phyloP scores from a whole-genome alignment of 1,140 invertebrate species.

The Sycophaga agraensis region DNA sequence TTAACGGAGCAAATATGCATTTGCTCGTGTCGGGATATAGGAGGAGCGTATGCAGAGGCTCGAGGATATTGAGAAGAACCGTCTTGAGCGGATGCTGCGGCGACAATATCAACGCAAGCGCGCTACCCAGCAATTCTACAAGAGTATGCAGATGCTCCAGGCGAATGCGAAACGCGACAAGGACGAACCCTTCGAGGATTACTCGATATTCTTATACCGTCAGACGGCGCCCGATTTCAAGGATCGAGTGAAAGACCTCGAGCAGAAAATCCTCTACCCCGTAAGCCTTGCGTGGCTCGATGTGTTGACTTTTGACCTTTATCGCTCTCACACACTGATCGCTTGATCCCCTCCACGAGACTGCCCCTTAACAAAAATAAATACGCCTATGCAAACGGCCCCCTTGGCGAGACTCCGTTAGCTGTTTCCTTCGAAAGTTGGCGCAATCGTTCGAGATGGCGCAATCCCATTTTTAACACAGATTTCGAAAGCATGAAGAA shows the following conservation, averaged over 20 bases:
- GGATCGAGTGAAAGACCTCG: slow-evolving; percentile 75
- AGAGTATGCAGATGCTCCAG: slow-evolving; percentile 77
- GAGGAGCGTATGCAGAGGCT: slow-evolving; percentile 68
- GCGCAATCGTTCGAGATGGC: too few relatives aligned
- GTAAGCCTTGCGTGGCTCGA: too few relatives aligned
- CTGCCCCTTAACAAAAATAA: too few relatives aligned
- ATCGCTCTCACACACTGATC: too few relatives aligned
- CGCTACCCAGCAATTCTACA: slow-evolving; percentile 72
- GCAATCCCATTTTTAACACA: too few relatives aligned
- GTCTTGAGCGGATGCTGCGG: slow-evolving; percentile 65
- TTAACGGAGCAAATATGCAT: too few relatives aligned
- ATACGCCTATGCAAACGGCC: too few relatives aligned
- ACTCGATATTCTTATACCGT: slow-evolving; percentile 72
- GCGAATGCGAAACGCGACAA: slow-evolving; percentile 64
- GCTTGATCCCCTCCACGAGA: too few relatives aligned
- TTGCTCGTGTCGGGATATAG: slow-evolving; percentile 43
- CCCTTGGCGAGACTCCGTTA: too few relatives aligned
- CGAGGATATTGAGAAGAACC: slow-evolving; percentile 70
- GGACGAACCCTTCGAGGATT: slow-evolving; percentile 71
- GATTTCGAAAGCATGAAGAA: too few relatives aligned
- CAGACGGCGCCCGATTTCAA: slow-evolving; percentile 74
- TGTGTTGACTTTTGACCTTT: too few relatives aligned
- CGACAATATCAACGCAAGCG: slow-evolving; percentile 68
- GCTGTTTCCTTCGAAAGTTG: too few relatives aligned
- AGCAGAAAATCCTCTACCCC: slow-evolving; percentile 72